Evolutionary conservation across 2,113 vertebrate species (phyloP).

Genomic region (Struthio camelus): DNA sequence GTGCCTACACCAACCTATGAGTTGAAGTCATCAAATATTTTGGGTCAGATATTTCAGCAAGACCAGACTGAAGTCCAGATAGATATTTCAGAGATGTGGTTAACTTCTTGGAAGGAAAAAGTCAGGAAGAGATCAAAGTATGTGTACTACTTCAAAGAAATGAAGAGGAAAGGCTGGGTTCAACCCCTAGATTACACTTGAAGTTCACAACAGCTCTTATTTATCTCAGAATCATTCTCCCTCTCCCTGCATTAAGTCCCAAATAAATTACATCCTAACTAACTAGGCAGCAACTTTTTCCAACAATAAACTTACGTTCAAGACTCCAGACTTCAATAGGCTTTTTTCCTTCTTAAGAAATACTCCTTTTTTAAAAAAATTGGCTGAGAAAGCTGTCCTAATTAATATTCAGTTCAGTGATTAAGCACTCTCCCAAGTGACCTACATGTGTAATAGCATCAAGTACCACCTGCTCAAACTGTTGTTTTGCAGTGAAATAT

Average conservation of each 20-base stretch:
- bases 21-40: not conserved
- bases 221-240: not conserved
- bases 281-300: not conserved
- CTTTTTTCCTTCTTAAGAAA: not conserved
- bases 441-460: slow-evolving; percentile 59
- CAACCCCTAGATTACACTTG: not conserved
- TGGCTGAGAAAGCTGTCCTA: slow-evolving; percentile 36
- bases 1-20: not conserved
- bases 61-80: not conserved
- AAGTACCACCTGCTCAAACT: slow-evolving; percentile 64
- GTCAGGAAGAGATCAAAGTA: not conserved
- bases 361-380: not conserved
- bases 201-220: not conserved
- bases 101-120: not conserved
- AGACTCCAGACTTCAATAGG: not conserved
- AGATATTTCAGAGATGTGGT: not conserved
- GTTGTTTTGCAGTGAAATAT: slow-evolving; percentile 57
- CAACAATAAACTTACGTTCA: not conserved
- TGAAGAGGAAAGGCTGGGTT: not conserved
- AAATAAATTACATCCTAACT: not conserved
- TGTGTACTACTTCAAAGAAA: not conserved
- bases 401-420: slow-evolving; percentile 70
- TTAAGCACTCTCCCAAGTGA: slow-evolving; percentile 60
- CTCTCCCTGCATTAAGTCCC: not conserved
- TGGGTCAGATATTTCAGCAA: not conserved